phyloP scores from a whole-genome alignment of 2,113 vertebrate genomes.

The Tragelaphus scriptus region DNA sequence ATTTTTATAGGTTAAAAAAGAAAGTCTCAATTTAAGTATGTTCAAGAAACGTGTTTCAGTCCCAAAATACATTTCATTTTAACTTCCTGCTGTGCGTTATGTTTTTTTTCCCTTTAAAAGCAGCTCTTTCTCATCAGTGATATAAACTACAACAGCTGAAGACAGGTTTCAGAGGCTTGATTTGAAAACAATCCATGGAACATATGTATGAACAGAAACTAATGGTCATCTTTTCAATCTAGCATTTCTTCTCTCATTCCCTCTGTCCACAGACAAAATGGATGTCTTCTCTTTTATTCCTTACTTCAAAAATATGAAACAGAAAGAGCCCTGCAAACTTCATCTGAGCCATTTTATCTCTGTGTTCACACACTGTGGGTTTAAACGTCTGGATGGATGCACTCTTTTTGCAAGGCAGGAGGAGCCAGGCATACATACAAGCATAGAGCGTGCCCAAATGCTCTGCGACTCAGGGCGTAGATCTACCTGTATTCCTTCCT shows the following conservation, averaged over 20 bases:
- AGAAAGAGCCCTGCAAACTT: background rate
- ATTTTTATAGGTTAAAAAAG: slow-evolving; percentile 36
- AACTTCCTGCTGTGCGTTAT: slow-evolving; percentile 16
- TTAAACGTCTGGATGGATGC: background rate
- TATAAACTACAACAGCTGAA: background rate
- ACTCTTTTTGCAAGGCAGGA: background rate
- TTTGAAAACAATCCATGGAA: background rate
- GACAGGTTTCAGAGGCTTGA: background rate
- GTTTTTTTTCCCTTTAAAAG: slow-evolving; percentile 1
- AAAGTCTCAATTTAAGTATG: background rate
- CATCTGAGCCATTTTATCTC: background rate
- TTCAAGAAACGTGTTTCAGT: slow-evolving; percentile 24
- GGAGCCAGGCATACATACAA: background rate
- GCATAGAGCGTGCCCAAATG: background rate
- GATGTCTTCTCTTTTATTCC: background rate
- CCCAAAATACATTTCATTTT: slow-evolving; percentile 33
- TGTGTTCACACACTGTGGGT: background rate
- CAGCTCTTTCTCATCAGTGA: slow-evolving; percentile 2
- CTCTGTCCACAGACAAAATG: background rate
- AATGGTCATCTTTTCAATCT: background rate
- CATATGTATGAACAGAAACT: background rate
- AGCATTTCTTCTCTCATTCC: background rate
- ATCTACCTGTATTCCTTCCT: background rate
- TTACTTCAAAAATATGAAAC: background rate
- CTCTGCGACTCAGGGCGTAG: background rate